Percentiles rank a stretch among this genome's conserved stretches.
Conservation (phyloP, 2,888 invertebrate genomes). For the Lottia scabra region DNA sequence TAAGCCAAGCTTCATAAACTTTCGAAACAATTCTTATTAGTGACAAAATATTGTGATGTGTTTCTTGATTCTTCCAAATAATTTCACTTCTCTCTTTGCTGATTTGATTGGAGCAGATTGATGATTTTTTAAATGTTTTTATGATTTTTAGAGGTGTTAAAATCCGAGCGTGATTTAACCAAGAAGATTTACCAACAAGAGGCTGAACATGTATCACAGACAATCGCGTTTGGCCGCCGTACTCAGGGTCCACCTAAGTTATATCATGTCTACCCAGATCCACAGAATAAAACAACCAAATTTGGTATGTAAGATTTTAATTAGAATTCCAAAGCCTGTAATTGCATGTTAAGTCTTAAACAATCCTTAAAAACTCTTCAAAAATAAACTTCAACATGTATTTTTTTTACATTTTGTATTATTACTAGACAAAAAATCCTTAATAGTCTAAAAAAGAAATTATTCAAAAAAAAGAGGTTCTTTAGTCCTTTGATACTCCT, state of each 20-base stretch:
- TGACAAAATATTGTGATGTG: too few relatives aligned
- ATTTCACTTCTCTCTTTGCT: neutral
- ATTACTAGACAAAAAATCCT: too few relatives aligned
- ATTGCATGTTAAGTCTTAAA: too few relatives aligned
- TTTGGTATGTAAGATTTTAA: constrained; percentile 28
- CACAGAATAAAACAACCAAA: constrained; percentile 26
- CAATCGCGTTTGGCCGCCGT: constrained; percentile 62
- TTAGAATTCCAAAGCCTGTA: too few relatives aligned
- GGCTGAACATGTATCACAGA: constrained; percentile 54
- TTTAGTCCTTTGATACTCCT: too few relatives aligned
- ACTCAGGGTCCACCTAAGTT: constrained; percentile 56
- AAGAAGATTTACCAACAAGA: constrained; percentile 55
- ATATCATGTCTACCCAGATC: constrained; percentile 34
- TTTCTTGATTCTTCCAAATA: neutral
- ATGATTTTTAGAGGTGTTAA: constrained; percentile 49
- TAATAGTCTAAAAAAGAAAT: too few relatives aligned
- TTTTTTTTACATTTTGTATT: too few relatives aligned
- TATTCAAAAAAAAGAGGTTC: too few relatives aligned
- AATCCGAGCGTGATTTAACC: constrained; percentile 52
- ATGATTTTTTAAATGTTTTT: constrained; percentile 12
- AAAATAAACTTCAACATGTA: too few relatives aligned
- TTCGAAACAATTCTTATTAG: too few relatives aligned
- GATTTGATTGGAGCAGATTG: neutral
- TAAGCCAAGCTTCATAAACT: too few relatives aligned
- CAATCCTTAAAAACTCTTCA: too few relatives aligned